Evolutionary conservation across 2,797 vertebrate species (phyloP), one percentile per base, ranked within the genome.

Genomic region (Takifugu ocellatus): DNA sequence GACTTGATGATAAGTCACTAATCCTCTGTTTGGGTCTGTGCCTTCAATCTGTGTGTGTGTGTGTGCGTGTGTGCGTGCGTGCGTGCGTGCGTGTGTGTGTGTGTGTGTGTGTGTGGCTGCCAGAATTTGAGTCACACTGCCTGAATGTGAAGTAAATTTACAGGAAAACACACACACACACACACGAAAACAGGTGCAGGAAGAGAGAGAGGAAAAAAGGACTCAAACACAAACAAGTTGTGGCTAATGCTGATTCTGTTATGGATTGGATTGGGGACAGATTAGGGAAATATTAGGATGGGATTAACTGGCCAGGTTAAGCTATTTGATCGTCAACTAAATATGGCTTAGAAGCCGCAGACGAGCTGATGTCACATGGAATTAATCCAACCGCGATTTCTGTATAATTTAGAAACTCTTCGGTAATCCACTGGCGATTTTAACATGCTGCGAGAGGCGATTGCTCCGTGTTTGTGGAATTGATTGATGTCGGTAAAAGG

Each of bases 251-350:
- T 73, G 75, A 78, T 82, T 80, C 68, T 74, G 71, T 84, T 72
- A 72, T 73, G 79, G 77, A 81, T 85, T 85, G 81, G 83, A 87
- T 84, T 84, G 85, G 72, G 82, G 82, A 79, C 84, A 83, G 86
- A 87, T 89, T 85, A 88, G 60, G 55, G 70, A 71, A 86, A 84
- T 87, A 84, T 84, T 83, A 83, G 83, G 81, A 84, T 82, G 75
- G 74, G 84, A 87, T 88, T 86, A 77, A 81, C 72, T 56, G 74
- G 64, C 73, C 86, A 88, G 83, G 85, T 88, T 89, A 87, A 88
- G 84, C 83, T 70, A 70, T 85, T 87, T 86, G 74, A 85, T 87
- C 83, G 55, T 86, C 83, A 84, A 84, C 70, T 85, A 87, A 87
- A 87, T 87, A 85, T 86, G 86, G 84, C 59, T 89, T 87, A 87